phyloP scores from a whole-genome alignment of 2,888 invertebrate species.

The Tetropium fuscum region DNA sequence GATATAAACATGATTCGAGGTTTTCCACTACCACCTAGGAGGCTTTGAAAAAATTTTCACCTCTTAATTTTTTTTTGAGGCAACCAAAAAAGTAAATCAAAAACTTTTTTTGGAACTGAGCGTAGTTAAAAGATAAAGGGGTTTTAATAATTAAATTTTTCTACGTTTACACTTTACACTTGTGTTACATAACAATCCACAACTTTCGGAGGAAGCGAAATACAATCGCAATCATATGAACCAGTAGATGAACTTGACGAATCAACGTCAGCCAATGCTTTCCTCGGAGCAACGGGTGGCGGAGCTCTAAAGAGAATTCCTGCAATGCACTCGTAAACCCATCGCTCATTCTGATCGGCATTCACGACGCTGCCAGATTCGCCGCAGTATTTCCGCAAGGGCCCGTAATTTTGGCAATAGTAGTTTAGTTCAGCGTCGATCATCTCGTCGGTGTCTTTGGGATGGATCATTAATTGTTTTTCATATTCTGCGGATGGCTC shows the following conservation, averaged over 20 bases:
- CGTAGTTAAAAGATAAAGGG: too few relatives aligned
- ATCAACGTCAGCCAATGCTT: slow-evolving; percentile 29
- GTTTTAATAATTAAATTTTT: slow-evolving; percentile 1
- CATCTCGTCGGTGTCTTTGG: slow-evolving; percentile 55
- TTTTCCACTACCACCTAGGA: too few relatives aligned
- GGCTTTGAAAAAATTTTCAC: too few relatives aligned
- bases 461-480: slow-evolving; percentile 56
- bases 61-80: too few relatives aligned
- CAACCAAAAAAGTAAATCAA: too few relatives aligned
- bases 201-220: slow-evolving; percentile 33
- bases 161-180: neutral
- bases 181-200: slow-evolving; percentile 31
- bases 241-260: slow-evolving; percentile 18
- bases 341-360: slow-evolving; percentile 59
- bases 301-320: slow-evolving; percentile 54
- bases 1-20: too few relatives aligned
- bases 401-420: slow-evolving; percentile 63
- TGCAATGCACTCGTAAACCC: slow-evolving; percentile 48
- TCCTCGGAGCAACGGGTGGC: slow-evolving; percentile 41
- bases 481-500: slow-evolving; percentile 38
- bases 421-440: slow-evolving; percentile 61
- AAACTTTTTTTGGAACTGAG: neutral
- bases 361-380: slow-evolving; percentile 58
- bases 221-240: slow-evolving; percentile 32
- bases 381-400: slow-evolving; percentile 62